Conservation (phyloP, 2,797 vertebrate species). For the Melanotaenia maccullochi region DNA sequence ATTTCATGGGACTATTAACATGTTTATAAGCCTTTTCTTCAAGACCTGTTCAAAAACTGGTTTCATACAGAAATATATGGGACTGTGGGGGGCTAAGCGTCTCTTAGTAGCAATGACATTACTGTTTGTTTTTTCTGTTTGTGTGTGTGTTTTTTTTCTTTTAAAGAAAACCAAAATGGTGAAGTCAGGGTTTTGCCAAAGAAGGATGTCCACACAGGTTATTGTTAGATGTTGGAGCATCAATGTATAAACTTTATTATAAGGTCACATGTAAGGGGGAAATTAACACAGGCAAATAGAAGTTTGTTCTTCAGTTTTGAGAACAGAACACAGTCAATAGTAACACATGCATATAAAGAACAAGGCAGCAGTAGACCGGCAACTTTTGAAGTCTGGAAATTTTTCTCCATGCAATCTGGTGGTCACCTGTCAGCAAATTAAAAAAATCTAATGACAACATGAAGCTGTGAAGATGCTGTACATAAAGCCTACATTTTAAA, state of each 20-base stretch:
- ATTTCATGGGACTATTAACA: slow-evolving; percentile 30
- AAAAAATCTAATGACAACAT: not conserved
- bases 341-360: not conserved
- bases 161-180: not conserved
- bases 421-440: not conserved
- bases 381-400: not conserved
- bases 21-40: not conserved
- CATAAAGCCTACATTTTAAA: not conserved
- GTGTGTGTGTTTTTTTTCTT: too few species aligned
- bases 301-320: not conserved
- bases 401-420: not conserved
- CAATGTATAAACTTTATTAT: not conserved
- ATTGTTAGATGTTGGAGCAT: not conserved
- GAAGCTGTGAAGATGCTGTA: not conserved
- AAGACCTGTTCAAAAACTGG: not conserved
- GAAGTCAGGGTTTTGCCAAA: not conserved
- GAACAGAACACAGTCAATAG: not conserved
- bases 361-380: not conserved
- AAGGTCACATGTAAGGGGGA: not conserved
- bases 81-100: not conserved
- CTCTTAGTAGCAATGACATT: not conserved
- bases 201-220: not conserved
- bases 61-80: slow-evolving; percentile 25
- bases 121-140: not conserved
- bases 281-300: not conserved